Percentiles rank a stretch among this genome's conserved stretches.
Conservation (phyloP, 1,140 invertebrate species). For the Panulirus ornatus region DNA sequence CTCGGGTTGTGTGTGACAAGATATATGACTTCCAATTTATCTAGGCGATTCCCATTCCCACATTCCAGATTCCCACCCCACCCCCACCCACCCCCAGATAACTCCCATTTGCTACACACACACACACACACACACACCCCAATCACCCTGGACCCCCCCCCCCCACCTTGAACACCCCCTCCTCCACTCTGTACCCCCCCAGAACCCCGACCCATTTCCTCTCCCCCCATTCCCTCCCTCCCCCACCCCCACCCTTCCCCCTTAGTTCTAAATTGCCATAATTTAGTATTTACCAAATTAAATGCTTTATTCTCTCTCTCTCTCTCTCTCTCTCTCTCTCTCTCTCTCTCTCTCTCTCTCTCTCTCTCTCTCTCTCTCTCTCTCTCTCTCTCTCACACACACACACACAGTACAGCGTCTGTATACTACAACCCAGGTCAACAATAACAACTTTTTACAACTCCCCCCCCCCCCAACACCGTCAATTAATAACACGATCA, state of each 20-base stretch:
- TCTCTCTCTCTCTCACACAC: background rate
- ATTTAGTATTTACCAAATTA: too few relatives aligned
- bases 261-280: background rate
- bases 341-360: slow-evolving; percentile 22
- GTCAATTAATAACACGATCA: too few relatives aligned
- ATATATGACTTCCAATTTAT: slow-evolving; percentile 64
- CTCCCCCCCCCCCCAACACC: too few relatives aligned
- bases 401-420: too few relatives aligned
- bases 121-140: too few relatives aligned
- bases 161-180: background rate
- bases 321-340: slow-evolving; percentile 2
- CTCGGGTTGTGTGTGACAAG: slow-evolving; percentile 12
- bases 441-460: too few relatives aligned
- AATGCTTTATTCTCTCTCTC: background rate
- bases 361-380: background rate
- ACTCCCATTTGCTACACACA: slow-evolving; percentile 21
- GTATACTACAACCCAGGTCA: too few relatives aligned
- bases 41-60: slow-evolving; percentile 61
- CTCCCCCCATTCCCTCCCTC: background rate
- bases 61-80: slow-evolving; percentile 52
- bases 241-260: background rate
- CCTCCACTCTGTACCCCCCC: background rate
- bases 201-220: background rate
- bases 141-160: too few relatives aligned
- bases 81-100: too few relatives aligned